Percentiles rank a stretch among this genome's conserved stretches.
Conservation (phyloP, 1,140 invertebrate species). For the Bombyx mori region DNA sequence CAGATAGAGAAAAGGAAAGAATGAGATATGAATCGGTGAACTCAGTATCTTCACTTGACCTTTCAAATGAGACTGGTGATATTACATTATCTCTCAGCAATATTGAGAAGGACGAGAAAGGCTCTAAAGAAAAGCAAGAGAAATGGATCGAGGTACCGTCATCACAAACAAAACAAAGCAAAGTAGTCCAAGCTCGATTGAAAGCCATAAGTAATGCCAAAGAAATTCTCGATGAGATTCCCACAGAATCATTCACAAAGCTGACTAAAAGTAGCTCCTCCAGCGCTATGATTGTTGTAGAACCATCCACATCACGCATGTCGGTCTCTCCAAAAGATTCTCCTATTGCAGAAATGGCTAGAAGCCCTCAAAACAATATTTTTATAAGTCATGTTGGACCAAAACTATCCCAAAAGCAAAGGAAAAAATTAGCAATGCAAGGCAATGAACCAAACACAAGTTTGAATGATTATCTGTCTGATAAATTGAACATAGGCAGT, state of each 20-base stretch:
- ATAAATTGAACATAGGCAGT: conserved; percentile 41
- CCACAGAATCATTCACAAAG: conserved; percentile 50
- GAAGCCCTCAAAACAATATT: conserved; percentile 42
- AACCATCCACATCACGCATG: conserved; percentile 40
- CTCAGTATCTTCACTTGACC: conserved; percentile 57
- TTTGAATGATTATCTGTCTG: conserved; percentile 41
- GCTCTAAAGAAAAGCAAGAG: conserved; percentile 28
- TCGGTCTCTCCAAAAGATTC: conserved; percentile 48
- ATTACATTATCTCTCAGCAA: conserved; percentile 57
- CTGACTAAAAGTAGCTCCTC: conserved; percentile 47
- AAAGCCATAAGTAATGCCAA: conserved; percentile 64
- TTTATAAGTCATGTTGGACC: conserved; percentile 56
- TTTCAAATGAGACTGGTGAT: conserved; percentile 55
- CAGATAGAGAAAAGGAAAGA: conserved; percentile 59
- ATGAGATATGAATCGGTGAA: conserved; percentile 66
- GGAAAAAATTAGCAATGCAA: conserved; percentile 69
- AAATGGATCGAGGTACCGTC: conserved; percentile 64
- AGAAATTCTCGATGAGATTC: conserved; percentile 55
- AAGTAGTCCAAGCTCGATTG: conserved; percentile 64
- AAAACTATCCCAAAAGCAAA: conserved; percentile 76
- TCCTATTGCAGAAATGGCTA: conserved; percentile 21
- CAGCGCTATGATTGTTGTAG: conserved; percentile 24
- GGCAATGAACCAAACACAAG: conserved; percentile 36
- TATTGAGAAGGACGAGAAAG: conserved; percentile 50
- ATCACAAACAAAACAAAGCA: conserved; percentile 56